These are phyloP conservation scores for Sturnus vulgaris DNA, from an alignment of 2,113 vertebrate species.

Conservation along the genomic window DNA sequence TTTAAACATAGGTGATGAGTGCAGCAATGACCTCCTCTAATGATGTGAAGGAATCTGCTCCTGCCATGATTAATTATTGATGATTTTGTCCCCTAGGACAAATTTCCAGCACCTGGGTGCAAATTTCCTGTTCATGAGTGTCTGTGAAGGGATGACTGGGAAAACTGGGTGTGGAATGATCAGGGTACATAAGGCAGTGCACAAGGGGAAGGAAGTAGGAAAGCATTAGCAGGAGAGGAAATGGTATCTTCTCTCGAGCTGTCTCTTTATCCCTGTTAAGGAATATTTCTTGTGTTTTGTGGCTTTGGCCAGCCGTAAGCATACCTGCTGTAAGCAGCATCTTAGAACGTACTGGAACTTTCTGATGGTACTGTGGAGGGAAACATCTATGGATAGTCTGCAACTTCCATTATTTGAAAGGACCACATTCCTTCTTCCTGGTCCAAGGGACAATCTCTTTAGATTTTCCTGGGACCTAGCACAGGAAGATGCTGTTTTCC, in stretches of 20 bases:
- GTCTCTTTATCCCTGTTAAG: background rate
- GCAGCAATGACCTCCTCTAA: background rate
- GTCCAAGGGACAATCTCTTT: background rate
- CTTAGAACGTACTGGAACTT: background rate
- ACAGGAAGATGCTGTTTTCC: background rate
- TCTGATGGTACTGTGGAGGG: background rate
- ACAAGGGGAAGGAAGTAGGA: background rate
- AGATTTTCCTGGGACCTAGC: background rate
- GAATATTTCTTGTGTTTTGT: background rate
- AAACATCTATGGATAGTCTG: background rate
- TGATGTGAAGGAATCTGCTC: background rate
- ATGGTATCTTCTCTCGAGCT: background rate
- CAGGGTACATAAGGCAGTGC: background rate
- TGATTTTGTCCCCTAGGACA: background rate
- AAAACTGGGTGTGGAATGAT: background rate
- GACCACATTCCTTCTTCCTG: background rate
- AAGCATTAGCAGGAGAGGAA: background rate
- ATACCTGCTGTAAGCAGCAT: background rate
- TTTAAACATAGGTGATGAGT: background rate
- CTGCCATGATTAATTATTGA: background rate
- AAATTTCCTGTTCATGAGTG: background rate
- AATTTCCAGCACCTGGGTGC: background rate
- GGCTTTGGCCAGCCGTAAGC: background rate
- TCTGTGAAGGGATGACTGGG: background rate
- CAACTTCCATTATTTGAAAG: background rate